Base-by-base conservation (phyloP, 2,888 invertebrate genomes). In the Strigamia transsilvanica region DNA sequence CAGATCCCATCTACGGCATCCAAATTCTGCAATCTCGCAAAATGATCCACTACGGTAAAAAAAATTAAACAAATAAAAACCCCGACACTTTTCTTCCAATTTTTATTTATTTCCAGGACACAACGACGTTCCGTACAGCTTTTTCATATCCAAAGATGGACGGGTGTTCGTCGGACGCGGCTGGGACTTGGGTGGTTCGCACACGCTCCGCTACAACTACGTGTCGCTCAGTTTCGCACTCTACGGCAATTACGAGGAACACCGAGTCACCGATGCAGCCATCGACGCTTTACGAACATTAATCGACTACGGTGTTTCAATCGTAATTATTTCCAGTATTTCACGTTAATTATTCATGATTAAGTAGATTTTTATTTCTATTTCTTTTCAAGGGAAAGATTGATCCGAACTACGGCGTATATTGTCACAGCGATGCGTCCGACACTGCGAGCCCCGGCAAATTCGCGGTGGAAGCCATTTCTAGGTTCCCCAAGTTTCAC, bases 161-260 rank as follows among this genome's bases (percentile, higher is more conserved):
- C 34, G 38, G 0, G 23, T 80, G n/a, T 80, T 42, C 41, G 80
- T 46, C 42, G 80, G 80, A 0, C 41, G 80, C 6, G 80, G 80
- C 12, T 80, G 80, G 80, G 80, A 80, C 23, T 42, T 18, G 15
- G 80, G 38, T 7, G 80, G 80, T 23, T 80, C 80, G n/a, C 80
- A 80, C 23, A 80, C 80, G 9, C 18, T 34, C 9, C 10, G 42
- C 4, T 80, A 80, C 18, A 80, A 80, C 21, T 80, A 38, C 18
- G 46, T 80, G 7, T 9, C 80, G 23, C 34, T 80, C 15, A 80
- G 80, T 42, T n/a, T 80, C 41, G 80, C 38, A 3, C 0, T 80
- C 15, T 18, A 46, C 18, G 80, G 80, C 3, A 80, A 80, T 21
- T 80, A 18, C 21, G 41, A 80, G 4, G 80, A 80, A 21, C 23